These are phyloP conservation scores for Troides helena DNA, from an alignment of 2,888 invertebrate genomes.

Conservation along the genomic window DNA sequence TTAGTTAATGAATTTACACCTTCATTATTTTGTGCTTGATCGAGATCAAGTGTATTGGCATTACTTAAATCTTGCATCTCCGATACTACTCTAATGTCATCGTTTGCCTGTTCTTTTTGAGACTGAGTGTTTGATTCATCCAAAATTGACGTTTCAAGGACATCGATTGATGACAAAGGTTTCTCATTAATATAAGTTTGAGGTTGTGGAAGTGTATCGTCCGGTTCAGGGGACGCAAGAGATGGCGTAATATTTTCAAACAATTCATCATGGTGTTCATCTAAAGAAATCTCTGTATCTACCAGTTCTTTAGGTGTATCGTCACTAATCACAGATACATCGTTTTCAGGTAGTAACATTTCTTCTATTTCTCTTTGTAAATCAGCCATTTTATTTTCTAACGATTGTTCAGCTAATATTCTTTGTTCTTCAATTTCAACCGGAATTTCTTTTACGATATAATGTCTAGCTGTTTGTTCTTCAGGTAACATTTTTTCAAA, in stretches of 20 bases:
- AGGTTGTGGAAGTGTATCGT: constrained; percentile 39
- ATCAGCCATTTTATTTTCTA: constrained; percentile 74
- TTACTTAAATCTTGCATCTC: neutral
- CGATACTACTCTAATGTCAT: neutral
- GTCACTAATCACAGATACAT: constrained; percentile 62
- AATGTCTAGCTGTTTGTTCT: constrained; percentile 34
- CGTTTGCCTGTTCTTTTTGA: neutral
- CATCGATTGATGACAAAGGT: neutral
- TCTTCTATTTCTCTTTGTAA: constrained; percentile 75
- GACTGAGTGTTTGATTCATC: neutral
- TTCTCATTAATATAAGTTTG: constrained; percentile 23
- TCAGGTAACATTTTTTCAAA: constrained; percentile 33
- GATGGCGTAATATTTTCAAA: constrained; percentile 59
- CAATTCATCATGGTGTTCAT: constrained; percentile 59
- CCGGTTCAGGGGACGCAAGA: constrained; percentile 62
- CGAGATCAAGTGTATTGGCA: neutral
- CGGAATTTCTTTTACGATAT: constrained; percentile 28
- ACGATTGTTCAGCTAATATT: constrained; percentile 63
- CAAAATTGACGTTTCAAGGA: neutral
- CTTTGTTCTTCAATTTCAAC: constrained; percentile 36
- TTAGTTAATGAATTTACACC: constrained; percentile 44
- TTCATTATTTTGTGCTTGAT: constrained; percentile 4
- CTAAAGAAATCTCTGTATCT: constrained; percentile 46
- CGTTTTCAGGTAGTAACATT: constrained; percentile 71
- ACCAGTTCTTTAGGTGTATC: constrained; percentile 58